Evolutionary conservation across 2,113 vertebrate species (phyloP).

Genomic region (Hypanus sabinus): DNA sequence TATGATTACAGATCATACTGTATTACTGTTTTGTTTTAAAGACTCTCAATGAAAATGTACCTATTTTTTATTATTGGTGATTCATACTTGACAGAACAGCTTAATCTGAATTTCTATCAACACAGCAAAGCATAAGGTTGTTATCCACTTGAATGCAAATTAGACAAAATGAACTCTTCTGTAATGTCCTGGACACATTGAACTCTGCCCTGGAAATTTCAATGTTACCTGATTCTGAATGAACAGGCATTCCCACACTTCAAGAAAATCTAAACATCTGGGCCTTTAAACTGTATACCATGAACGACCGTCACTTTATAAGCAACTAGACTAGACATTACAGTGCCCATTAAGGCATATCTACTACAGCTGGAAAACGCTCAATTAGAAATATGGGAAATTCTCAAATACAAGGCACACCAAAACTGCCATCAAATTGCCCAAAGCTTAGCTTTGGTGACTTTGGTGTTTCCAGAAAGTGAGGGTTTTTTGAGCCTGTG

Average conservation of each 20-base stretch:
- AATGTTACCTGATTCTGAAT: not conserved
- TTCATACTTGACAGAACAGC: not conserved
- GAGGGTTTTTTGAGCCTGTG: not conserved
- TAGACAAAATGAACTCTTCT: not conserved
- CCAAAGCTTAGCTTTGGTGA: not conserved
- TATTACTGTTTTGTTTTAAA: not conserved
- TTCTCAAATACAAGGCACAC: not conserved
- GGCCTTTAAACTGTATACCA: not conserved
- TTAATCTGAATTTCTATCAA: not conserved
- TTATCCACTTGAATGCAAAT: not conserved
- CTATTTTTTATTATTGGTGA: not conserved
- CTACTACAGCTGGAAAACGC: not conserved
- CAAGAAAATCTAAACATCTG: not conserved
- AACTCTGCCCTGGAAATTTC: not conserved
- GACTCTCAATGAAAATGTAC: not conserved
- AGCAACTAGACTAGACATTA: not conserved
- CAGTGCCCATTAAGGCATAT: not conserved
- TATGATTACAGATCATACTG: constrained; percentile 21
- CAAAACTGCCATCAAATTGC: not conserved
- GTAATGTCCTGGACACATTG: not conserved
- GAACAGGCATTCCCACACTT: not conserved
- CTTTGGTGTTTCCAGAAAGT: not conserved
- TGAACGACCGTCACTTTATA: not conserved
- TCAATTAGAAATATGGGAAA: not conserved
- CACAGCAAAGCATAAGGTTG: not conserved